A percentile compares a stretch with the other conserved stretches of the same genome.
Conservation (phyloP, 30 jellyfish, hydroid and myxozoan genomes). For the Turritopsis dohrnii region DNA sequence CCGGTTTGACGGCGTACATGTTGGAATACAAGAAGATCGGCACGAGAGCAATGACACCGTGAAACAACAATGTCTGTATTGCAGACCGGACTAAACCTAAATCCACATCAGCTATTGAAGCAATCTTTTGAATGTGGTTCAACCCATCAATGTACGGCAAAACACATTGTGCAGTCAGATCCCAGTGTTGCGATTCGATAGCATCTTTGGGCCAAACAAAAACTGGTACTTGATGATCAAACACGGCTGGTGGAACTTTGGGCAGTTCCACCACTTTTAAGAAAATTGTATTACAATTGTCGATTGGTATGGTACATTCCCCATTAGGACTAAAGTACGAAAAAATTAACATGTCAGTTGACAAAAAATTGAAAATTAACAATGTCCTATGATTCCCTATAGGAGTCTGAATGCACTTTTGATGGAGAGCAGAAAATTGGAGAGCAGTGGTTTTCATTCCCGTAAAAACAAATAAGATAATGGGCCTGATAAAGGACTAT, state of each 20-base stretch:
- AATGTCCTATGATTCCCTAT: too few relatives aligned
- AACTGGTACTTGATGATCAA: conserved; percentile 81
- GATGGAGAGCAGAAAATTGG: too few relatives aligned
- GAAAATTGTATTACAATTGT: conserved; percentile 66
- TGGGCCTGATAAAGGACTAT: too few relatives aligned
- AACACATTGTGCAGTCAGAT: conserved; percentile 70
- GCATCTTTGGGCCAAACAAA: conserved; percentile 69
- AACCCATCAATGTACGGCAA: conserved; percentile 67
- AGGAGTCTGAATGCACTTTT: too few relatives aligned
- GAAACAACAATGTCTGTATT: conserved; percentile 63
- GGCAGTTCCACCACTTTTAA: conserved; percentile 65
- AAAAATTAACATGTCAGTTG: not conserved
- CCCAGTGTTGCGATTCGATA: conserved; percentile 79
- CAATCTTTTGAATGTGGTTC: conserved; percentile 74
- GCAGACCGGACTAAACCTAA: conserved; percentile 75
- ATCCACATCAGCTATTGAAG: conserved; percentile 80
- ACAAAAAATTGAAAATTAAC: too few relatives aligned
- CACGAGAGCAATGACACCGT: conserved; percentile 62
- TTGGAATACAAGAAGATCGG: conserved; percentile 74
- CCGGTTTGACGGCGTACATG: conserved; percentile 79
- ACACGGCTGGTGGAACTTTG: conserved; percentile 71
- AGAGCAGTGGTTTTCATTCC: too few relatives aligned
- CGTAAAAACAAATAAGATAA: too few relatives aligned
- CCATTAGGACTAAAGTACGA: conserved; percentile 33
- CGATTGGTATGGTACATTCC: conserved; percentile 70